Conservation (phyloP, 1,140 invertebrate genomes). For the Hyposmocoma kahamanoa region DNA sequence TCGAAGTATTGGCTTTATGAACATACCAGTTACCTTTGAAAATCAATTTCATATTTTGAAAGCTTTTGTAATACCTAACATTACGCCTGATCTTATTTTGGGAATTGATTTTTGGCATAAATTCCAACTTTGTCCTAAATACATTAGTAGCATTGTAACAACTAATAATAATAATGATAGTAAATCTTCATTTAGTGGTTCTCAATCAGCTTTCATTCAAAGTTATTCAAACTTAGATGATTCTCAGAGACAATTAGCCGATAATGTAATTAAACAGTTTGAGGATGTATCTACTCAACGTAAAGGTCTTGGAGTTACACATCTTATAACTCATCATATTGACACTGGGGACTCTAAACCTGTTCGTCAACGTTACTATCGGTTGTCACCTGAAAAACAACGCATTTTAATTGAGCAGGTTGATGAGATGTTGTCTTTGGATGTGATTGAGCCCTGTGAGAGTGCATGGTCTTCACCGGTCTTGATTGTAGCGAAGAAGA, state of each 20-base stretch:
- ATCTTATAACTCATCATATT: slow-evolving; percentile 19
- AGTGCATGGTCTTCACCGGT: slow-evolving; percentile 34
- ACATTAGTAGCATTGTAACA: background rate
- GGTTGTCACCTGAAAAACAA: slow-evolving; percentile 20
- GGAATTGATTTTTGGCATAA: slow-evolving; percentile 13
- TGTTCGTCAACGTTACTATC: slow-evolving; percentile 20
- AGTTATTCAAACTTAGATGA: slow-evolving; percentile 6
- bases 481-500: slow-evolving; percentile 26
- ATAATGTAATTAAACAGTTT: slow-evolving; percentile 13
- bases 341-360: slow-evolving; percentile 21
- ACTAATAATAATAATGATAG: too few species aligned
- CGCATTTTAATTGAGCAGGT: slow-evolving; percentile 14
- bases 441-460: slow-evolving; percentile 19
- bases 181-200: too few species aligned
- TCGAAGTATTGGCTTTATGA: slow-evolving; percentile 9
- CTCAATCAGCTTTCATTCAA: too few species aligned
- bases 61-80: slow-evolving; percentile 11
- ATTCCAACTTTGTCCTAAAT: slow-evolving; percentile 10
- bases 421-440: slow-evolving; percentile 18
- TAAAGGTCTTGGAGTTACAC: slow-evolving; percentile 18
- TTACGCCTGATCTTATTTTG: slow-evolving; percentile 5
- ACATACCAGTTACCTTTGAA: slow-evolving; percentile 14
- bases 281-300: slow-evolving; percentile 14
- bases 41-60: slow-evolving; percentile 11
- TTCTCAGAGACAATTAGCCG: slow-evolving; percentile 8